Conservation (phyloP, 35 echinoderm and acorn worm genomes). For the Ptychodera flava region DNA sequence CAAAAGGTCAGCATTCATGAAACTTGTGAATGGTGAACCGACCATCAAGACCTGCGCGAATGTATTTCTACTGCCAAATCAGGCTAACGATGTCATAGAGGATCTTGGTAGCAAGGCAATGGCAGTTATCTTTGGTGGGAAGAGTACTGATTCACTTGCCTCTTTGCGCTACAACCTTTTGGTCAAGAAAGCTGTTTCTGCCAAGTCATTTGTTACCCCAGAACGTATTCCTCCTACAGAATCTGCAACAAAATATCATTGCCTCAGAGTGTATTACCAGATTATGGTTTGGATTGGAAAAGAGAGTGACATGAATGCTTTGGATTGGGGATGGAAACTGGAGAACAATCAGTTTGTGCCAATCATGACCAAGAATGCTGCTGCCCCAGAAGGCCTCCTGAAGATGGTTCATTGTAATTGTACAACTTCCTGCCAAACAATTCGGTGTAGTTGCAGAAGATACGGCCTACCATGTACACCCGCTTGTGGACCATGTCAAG, state of each 20-base stretch:
- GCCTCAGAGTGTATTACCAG: conserved; percentile 24
- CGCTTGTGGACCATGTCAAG: conserved; percentile 17
- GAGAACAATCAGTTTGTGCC: conserved; percentile 15
- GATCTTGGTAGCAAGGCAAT: conserved; percentile 30
- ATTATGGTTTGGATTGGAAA: conserved; percentile 32
- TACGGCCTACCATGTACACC: conserved; percentile 7
- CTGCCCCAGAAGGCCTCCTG: conserved; percentile 18
- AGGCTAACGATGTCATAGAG: background rate
- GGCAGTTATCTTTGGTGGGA: conserved; percentile 21
- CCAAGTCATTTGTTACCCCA: conserved; percentile 28
- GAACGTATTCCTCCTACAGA: conserved; percentile 18
- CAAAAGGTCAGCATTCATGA: conserved; percentile 42
- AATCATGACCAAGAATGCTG: conserved; percentile 11
- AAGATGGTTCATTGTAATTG: conserved; percentile 21
- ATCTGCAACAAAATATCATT: conserved; percentile 14
- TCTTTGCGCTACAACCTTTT: conserved; percentile 7
- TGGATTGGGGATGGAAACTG: conserved; percentile 31
- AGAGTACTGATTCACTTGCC: conserved; percentile 6
- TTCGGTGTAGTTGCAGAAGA: conserved; percentile 8
- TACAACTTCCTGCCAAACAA: background rate
- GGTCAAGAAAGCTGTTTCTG: conserved; percentile 4
- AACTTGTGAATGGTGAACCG: conserved; percentile 29
- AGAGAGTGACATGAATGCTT: conserved; percentile 9
- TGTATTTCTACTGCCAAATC: conserved; percentile 5
- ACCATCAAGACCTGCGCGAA: background rate